These are phyloP conservation scores for Setipinna tenuifilis DNA, from an alignment of 2,797 vertebrate genomes.

Conservation along the genomic window DNA sequence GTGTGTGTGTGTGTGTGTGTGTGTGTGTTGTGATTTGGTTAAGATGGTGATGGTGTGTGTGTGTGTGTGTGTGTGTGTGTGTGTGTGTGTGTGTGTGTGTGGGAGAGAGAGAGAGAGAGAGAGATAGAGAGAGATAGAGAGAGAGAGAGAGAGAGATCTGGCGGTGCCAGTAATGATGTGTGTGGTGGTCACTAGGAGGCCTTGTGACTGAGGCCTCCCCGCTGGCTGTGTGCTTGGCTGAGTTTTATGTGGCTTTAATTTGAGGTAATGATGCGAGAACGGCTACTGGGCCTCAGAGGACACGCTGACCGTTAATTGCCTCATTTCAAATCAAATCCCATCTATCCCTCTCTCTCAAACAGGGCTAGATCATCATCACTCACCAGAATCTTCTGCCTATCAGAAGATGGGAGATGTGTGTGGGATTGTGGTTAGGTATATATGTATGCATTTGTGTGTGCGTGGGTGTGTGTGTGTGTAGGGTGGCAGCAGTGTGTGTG, in stretches of 20 bases:
- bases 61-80: too few species aligned
- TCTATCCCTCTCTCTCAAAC: conserved; percentile 24
- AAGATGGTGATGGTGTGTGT: conserved; percentile 19
- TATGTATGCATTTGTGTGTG: too few species aligned
- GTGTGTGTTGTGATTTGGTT: neutral
- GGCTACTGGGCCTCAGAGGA: conserved; percentile 22
- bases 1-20: too few species aligned
- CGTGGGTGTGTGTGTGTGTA: too few species aligned
- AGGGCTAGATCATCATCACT: conserved; percentile 33
- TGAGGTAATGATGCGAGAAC: neutral
- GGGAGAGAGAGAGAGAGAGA: too few species aligned
- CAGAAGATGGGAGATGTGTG: neutral
- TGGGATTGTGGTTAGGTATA: neutral
- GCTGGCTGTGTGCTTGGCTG: conserved; percentile 29
- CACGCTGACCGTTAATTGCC: conserved; percentile 40
- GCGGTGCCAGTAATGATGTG: too few species aligned
- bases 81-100: too few species aligned
- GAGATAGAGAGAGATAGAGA: too few species aligned
- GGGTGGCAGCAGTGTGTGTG: too few species aligned
- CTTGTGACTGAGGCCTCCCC: neutral
- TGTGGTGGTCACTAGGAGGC: neutral
- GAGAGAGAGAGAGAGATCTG: too few species aligned
- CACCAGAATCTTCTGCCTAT: conserved; percentile 30
- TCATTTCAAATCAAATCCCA: conserved; percentile 40
- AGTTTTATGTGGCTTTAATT: conserved; percentile 7